Percentiles rank a stretch among this genome's conserved stretches.
These are phyloP conservation scores for Homarus gammarus DNA, from an alignment of 2,888 invertebrate species.

Conservation along the genomic window DNA sequence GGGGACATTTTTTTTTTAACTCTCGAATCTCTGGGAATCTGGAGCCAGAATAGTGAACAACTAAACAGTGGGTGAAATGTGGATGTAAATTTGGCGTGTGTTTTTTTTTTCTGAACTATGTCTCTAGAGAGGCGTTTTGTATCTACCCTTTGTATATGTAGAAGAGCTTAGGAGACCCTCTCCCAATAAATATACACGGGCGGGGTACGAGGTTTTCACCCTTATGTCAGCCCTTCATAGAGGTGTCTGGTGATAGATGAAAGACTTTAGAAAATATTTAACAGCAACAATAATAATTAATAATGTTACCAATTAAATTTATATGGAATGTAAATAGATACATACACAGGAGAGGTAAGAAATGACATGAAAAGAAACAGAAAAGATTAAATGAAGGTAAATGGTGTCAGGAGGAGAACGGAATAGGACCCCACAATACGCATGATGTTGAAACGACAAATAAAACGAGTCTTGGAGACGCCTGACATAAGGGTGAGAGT, in stretches of 20 bases:
- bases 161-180: slow-evolving; percentile 20
- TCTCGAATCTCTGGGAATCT: neutral
- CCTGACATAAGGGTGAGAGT: neutral
- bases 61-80: neutral
- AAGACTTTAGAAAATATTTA: too few relatives aligned
- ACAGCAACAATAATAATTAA: too few relatives aligned
- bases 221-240: neutral
- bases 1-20: too few relatives aligned
- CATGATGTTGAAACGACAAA: too few relatives aligned
- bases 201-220: neutral
- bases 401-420: too few relatives aligned
- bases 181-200: neutral
- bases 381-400: too few relatives aligned
- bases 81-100: slow-evolving; percentile 5
- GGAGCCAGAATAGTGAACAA: neutral
- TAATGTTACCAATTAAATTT: too few relatives aligned
- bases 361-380: too few relatives aligned
- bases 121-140: slow-evolving; percentile 48
- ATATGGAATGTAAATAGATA: too few relatives aligned
- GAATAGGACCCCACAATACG: too few relatives aligned
- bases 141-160: slow-evolving; percentile 60
- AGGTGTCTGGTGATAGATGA: neutral
- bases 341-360: too few relatives aligned
- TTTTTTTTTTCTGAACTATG: slow-evolving; percentile 3
- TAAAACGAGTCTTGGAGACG: neutral